Evolutionary conservation across 1,140 invertebrate genomes (phyloP), one percentile per base, ranked within the genome.

Genomic region (Drosophila sproati): DNA sequence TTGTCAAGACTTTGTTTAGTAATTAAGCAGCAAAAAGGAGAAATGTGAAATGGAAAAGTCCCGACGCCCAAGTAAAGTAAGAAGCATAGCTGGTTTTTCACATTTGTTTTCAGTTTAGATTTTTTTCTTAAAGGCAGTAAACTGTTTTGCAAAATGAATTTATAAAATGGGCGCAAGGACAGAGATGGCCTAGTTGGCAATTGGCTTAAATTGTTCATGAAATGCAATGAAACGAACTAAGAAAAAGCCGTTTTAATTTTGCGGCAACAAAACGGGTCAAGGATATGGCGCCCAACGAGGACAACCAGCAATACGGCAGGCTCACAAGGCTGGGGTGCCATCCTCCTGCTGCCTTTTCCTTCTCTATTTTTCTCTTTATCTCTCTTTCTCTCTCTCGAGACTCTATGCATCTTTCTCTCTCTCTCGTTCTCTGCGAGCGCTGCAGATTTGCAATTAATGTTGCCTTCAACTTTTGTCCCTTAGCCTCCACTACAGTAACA

Each of bases 121-220:
- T 50, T 61, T 67, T 55, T 60, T 78, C 48, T n/a, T 41, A 50
- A 74, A 72, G 50, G 60, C 63, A 60, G 77, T 88, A 87, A 87
- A 83, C 80, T 78, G 80, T 77, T 73, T 80, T 69, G 39, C 55
- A 64, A 88, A 88, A 88, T 88, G 45, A 88, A 85, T 88, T 85
- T 88, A 89, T 89, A 85, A 78, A 76, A 72, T 64, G 51, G 54
- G 64, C 54, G 52, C 78, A 81, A 78, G 81, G 80, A 80, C 81
- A 73, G 35, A 12, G 43, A 43, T 50, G 60, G 60, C 60, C 62
- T 12, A 29, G 39, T 10, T 62, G 51, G 68, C 85, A 89, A 88
- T 88, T 88, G 85, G 85, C 85, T 88, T 88, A 88, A 88, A 88
- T 88, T 88, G 85, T 90, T 88, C 85, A 88, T 88, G 85, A 88